Conservation (phyloP, 2,113 vertebrate species). For the Toxotes chatareus region DNA sequence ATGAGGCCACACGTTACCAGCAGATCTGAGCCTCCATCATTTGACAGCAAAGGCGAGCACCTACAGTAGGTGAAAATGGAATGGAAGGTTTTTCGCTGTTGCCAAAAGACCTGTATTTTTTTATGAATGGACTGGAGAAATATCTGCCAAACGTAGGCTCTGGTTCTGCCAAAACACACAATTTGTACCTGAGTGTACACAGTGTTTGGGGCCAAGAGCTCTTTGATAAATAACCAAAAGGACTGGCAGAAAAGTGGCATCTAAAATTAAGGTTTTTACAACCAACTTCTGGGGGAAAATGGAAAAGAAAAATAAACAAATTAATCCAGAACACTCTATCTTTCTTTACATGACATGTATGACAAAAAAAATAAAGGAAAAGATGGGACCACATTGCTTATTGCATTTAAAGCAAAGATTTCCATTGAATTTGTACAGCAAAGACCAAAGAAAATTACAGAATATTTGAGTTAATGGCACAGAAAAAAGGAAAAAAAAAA, state of each 20-base stretch:
- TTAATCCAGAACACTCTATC: background rate
- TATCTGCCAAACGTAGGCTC: slow-evolving; percentile 75
- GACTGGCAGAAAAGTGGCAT: slow-evolving; percentile 1
- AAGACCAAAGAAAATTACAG: slow-evolving; percentile 42
- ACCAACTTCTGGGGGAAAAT: background rate
- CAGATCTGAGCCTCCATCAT: slow-evolving; percentile 70
- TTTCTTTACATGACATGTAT: background rate
- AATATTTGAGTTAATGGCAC: slow-evolving; percentile 38
- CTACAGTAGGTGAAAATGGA: slow-evolving; percentile 82
- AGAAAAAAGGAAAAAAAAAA: slow-evolving; percentile 11
- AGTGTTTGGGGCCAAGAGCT: slow-evolving; percentile 48
- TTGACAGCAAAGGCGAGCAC: slow-evolving; percentile 75
- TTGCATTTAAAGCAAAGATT: slow-evolving; percentile 5
- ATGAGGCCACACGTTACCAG: slow-evolving; percentile 77
- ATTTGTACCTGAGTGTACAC: slow-evolving; percentile 59
- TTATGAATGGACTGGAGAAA: slow-evolving; percentile 76
- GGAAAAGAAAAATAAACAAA: background rate
- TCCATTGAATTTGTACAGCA: background rate
- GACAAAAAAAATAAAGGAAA: background rate
- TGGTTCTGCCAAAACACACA: slow-evolving; percentile 73
- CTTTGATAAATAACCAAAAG: slow-evolving; percentile 15
- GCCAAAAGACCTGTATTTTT: slow-evolving; percentile 78
- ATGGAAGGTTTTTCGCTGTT: slow-evolving; percentile 68
- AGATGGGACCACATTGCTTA: background rate
- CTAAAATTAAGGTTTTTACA: slow-evolving; percentile 14